Base-by-base conservation (phyloP, 2,888 invertebrate species). In the Notocelia uddmanniana region DNA sequence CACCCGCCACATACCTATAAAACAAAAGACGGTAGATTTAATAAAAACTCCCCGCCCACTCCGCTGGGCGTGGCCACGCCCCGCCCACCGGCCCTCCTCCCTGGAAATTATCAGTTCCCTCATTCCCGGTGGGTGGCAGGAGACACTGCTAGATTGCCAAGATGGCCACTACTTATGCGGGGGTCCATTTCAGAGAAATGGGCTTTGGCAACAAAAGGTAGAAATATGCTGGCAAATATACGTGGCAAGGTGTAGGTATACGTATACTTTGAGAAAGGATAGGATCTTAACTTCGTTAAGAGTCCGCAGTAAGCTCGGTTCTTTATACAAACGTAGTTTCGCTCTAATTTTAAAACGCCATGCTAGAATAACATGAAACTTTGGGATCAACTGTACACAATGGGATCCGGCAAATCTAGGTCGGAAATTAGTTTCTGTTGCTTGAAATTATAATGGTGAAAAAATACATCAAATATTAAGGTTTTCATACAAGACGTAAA, bases 31-130 rank as follows among this genome's bases (percentile, higher is more conserved):
- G 19, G 31, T 50, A 45, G 31, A 34, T 23, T 37, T 31, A 66
- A 68, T 41, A 59, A 63, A 63, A 52, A 21, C 64, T 74, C 68
- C 59, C 77, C 77, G 73, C 80, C 80, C 75, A 76, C 59, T 9
- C 55, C 48, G 23, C 62, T 13, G 59, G 75, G 78, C 75, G 75
- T 75, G 75, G 66, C 66, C 15, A 23, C 0, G 66, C 74, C 74
- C 76, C 79, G 75, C 80, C 80, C 67, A 74, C 58, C 23, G 60
- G 62, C 62, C 60, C 58, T 34, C 68, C 67, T 76, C 68, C 69
- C 69, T 48, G 26, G 52, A 59, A 50, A 62, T 55, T 72, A 60
- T 54, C 62, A 62, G 60, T 19, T 64, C 63, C 13, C 34, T 55
- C 31, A 67, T 67, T 60, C 34, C 68, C 34, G 13, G 52, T 59